phyloP scores from a whole-genome alignment of 1,140 invertebrate genomes.

The Caenorhabditis brenneri region DNA sequence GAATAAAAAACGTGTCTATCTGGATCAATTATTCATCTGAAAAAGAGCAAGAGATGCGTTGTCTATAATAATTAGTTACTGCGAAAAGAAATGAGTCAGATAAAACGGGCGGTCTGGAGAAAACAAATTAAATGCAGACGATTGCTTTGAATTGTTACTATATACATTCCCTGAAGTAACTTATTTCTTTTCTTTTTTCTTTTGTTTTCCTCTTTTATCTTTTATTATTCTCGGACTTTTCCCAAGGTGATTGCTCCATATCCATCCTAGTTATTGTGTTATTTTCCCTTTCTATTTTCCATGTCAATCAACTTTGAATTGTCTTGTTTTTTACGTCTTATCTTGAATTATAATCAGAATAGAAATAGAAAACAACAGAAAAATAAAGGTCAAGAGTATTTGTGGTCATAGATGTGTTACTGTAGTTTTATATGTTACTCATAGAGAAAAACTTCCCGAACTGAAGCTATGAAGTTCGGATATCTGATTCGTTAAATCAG shows the following conservation, averaged over 20 bases:
- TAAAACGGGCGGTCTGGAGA: neutral
- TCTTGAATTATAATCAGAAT: neutral
- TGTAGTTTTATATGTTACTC: neutral
- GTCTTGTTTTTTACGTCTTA: slow-evolving; percentile 4
- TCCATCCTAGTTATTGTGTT: neutral
- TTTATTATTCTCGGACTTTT: neutral
- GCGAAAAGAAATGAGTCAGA: neutral
- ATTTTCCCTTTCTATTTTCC: neutral
- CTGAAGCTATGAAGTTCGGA: too few species aligned
- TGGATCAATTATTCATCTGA: neutral
- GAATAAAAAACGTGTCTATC: neutral
- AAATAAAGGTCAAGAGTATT: too few species aligned
- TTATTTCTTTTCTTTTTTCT: neutral
- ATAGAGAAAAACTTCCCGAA: too few species aligned
- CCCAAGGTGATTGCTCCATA: neutral
- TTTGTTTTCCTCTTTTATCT: neutral
- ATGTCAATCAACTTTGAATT: neutral
- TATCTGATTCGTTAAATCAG: too few species aligned
- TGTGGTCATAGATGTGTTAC: neutral
- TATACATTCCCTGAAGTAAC: too few species aligned
- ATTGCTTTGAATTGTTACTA: neutral
- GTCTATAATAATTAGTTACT: neutral
- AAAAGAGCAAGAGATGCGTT: neutral
- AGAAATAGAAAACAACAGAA: neutral
- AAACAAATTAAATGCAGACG: neutral